A percentile compares a stretch with the other conserved stretches of the same genome.
phyloP scores from a whole-genome alignment of 2,113 vertebrate species.

The Marmota monax region DNA sequence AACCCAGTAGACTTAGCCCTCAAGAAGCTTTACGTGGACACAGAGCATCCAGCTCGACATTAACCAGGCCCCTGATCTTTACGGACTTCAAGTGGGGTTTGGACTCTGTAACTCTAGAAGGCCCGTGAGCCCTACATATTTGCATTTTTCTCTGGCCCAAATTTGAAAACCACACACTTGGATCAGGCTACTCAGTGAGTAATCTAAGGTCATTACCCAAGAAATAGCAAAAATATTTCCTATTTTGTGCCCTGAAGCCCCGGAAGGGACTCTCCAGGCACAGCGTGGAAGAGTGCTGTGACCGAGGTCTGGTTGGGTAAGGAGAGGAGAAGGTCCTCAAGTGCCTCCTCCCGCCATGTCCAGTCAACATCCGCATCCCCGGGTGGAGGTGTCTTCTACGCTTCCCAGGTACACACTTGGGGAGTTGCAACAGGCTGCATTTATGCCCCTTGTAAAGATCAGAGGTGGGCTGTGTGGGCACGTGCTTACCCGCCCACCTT shows the following conservation, averaged over 20 bases:
- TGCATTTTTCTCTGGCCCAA: not conserved
- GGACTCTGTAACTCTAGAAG: not conserved
- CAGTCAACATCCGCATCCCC: not conserved
- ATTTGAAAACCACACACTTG: slow-evolving; percentile 30
- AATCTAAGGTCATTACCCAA: not conserved
- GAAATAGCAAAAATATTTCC: not conserved
- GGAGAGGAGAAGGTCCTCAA: not conserved
- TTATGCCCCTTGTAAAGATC: not conserved
- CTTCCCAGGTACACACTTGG: accelerated
- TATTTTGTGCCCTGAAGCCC: not conserved
- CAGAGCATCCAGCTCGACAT: not conserved
- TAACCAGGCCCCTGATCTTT: not conserved
- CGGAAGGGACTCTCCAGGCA: not conserved
- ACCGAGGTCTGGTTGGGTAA: slow-evolving; percentile 10
- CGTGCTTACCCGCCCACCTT: not conserved
- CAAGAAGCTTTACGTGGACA: slow-evolving; percentile 12
- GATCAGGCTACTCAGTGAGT: not conserved
- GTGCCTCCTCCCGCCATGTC: not conserved
- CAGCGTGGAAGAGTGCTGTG: not conserved
- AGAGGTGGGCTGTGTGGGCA: not conserved
- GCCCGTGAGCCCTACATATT: not conserved
- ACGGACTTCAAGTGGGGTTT: not conserved
- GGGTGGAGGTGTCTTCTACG: not conserved
- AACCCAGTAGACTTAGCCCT: slow-evolving; percentile 40
- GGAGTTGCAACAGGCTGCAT: not conserved